Evolutionary conservation across 2,113 vertebrate genomes (phyloP).

Genomic region (Balaeniceps rex): DNA sequence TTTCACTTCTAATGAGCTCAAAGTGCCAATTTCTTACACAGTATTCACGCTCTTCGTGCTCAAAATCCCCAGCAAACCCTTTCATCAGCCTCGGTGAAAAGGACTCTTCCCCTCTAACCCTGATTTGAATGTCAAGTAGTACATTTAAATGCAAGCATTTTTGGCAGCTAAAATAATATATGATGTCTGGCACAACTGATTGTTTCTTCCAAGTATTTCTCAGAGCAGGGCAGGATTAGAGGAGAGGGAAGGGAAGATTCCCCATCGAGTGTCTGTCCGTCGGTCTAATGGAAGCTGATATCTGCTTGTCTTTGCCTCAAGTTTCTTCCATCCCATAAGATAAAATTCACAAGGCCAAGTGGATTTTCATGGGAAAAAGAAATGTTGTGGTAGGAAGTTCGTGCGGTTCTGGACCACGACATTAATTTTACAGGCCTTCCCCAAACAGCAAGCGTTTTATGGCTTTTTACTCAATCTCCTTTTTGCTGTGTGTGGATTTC

Average conservation of each 20-base stretch:
- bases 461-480: neutral
- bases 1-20: constrained; percentile 24
- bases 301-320: neutral
- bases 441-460: neutral
- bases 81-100: constrained; percentile 21
- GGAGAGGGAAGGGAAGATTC: neutral
- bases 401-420: neutral
- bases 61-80: neutral
- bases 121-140: constrained; percentile 64
- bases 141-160: constrained; percentile 51
- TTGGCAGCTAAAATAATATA: constrained; percentile 44
- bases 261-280: neutral
- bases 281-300: neutral
- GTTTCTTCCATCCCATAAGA: neutral
- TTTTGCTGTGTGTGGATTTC: neutral
- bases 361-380: neutral
- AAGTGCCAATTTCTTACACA: constrained; percentile 28
- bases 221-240: neutral
- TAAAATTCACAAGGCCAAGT: neutral
- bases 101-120: constrained; percentile 12
- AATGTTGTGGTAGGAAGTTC: neutral
- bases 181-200: neutral
- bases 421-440: neutral
- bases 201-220: constrained; percentile 27
- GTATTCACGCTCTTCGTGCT: neutral